These are phyloP conservation scores for Beris morrisii DNA, from an alignment of 2,888 invertebrate genomes.

Conservation along the genomic window DNA sequence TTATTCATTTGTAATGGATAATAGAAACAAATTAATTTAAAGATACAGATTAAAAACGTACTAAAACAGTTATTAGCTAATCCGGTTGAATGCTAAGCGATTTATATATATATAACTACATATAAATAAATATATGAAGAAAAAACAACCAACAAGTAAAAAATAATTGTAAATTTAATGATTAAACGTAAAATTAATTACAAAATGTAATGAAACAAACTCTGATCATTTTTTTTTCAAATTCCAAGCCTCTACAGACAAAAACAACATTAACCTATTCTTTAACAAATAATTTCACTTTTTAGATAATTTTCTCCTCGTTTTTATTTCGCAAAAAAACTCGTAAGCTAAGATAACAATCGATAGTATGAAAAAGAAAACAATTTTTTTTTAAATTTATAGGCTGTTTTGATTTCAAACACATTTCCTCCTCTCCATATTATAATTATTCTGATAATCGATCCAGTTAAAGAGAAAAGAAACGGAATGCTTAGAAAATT, in stretches of 20 bases:
- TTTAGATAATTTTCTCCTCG: no score
- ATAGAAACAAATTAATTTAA: slow-evolving; percentile 17
- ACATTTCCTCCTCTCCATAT: not conserved
- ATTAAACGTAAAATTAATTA: slow-evolving; percentile 21
- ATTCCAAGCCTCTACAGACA: not conserved
- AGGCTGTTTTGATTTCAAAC: not conserved
- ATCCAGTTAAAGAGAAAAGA: not conserved
- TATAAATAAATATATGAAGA: not conserved
- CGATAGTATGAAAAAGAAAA: no score
- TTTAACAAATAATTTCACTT: not conserved
- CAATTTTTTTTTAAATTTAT: not conserved
- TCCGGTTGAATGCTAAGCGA: slow-evolving; percentile 11
- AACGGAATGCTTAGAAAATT: not conserved
- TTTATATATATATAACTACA: not conserved
- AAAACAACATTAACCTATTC: not conserved
- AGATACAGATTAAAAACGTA: slow-evolving; percentile 15
- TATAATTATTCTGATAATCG: not conserved
- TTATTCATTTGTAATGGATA: slow-evolving; percentile 28
- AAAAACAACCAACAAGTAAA: slow-evolving; percentile 9
- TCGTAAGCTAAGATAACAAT: no score
- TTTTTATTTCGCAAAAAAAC: no score
- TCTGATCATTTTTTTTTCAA: not conserved
- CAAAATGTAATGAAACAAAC: slow-evolving; percentile 20
- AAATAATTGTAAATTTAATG: slow-evolving; percentile 26
- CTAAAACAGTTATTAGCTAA: slow-evolving; percentile 19